Percentiles rank a stretch among this genome's conserved stretches.
Evolutionary conservation across 2,888 invertebrate genomes (phyloP).

Genomic region (Nycteola revayana): DNA sequence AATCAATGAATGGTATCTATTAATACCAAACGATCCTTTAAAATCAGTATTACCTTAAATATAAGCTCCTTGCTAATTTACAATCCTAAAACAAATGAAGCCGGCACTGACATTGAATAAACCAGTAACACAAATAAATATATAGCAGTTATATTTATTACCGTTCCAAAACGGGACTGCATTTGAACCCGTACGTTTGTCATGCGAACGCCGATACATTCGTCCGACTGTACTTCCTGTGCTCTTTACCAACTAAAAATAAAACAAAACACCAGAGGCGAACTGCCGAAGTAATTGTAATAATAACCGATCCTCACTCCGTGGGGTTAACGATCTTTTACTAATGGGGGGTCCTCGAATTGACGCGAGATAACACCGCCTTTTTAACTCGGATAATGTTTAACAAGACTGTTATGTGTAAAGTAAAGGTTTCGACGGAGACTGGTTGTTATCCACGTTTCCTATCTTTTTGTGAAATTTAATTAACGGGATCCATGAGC

Average conservation of each 20-base stretch:
- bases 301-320: constrained; percentile 35
- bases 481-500: constrained; percentile 17
- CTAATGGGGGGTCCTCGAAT: constrained; percentile 30
- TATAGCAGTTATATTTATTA: no score
- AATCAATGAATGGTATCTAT: no score
- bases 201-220: no score
- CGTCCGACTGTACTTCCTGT: constrained; percentile 9
- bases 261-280: constrained; percentile 22
- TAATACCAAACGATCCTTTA: no score
- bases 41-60: no score
- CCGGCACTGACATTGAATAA: no score
- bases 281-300: constrained; percentile 39
- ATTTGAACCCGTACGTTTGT: no score
- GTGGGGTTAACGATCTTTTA: constrained; percentile 33
- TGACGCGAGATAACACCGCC: constrained; percentile 24
- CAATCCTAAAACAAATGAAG: no score
- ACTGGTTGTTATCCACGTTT: constrained; percentile 20
- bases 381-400: constrained; percentile 25
- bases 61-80: no score
- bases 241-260: constrained; percentile 16
- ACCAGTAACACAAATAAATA: no score
- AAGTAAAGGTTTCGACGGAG: constrained; percentile 18
- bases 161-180: no score
- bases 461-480: constrained; percentile 14
- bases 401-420: constrained; percentile 12